phyloP scores from a whole-genome alignment of 2,113 vertebrate genomes.

The Donacobius atricapilla region DNA sequence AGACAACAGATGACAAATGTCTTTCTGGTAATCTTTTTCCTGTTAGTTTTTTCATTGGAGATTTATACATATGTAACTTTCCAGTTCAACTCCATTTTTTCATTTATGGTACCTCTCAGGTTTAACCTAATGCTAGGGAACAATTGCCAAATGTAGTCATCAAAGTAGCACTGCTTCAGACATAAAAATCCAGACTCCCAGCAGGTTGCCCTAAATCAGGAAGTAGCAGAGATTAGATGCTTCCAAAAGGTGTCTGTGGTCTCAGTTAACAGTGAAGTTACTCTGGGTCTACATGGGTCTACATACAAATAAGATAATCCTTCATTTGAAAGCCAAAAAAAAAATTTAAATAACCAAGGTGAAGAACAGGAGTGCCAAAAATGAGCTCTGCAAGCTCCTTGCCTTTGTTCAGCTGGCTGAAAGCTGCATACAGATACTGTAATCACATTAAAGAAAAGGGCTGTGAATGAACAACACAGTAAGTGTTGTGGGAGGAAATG shows the following conservation, averaged over 20 bases:
- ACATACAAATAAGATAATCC: background rate
- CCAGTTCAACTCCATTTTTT: background rate
- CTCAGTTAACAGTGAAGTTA: constrained; percentile 19
- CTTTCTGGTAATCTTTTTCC: background rate
- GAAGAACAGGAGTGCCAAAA: background rate
- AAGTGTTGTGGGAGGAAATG: constrained; percentile 4
- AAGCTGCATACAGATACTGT: background rate
- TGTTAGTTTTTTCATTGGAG: background rate
- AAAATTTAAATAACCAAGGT: background rate
- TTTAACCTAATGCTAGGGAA: background rate
- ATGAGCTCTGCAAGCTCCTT: background rate
- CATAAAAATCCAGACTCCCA: background rate
- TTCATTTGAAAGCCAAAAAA: background rate
- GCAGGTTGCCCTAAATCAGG: background rate
- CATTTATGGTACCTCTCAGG: background rate
- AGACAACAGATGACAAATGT: constrained; percentile 33
- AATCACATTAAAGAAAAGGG: background rate
- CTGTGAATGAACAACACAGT: background rate
- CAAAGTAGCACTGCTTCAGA: background rate
- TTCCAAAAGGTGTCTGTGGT: background rate
- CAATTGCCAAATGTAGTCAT: background rate
- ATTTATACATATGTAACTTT: background rate
- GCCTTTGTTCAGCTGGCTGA: background rate
- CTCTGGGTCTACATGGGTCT: constrained; percentile 61
- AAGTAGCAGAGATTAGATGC: background rate